A percentile compares a stretch with the other conserved stretches of the same genome.
Conservation (phyloP, 1,140 invertebrate genomes). For the Formica selysi region DNA sequence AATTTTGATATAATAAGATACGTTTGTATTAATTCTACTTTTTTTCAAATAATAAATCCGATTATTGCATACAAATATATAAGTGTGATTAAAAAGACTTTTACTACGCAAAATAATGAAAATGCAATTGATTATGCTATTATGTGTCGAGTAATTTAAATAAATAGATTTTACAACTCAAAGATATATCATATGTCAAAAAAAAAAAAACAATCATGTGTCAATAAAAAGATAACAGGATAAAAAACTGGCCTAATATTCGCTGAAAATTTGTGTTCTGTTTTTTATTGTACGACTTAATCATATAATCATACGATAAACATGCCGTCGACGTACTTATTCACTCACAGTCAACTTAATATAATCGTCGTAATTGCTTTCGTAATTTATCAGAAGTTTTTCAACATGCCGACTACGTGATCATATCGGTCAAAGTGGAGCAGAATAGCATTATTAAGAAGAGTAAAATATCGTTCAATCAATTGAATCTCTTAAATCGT, state of each 20-base stretch:
- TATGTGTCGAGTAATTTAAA: neutral
- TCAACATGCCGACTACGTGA: neutral
- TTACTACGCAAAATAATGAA: neutral
- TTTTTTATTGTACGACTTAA: slow-evolving; percentile 1
- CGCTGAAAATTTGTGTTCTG: neutral
- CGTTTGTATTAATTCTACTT: neutral
- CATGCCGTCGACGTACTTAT: slow-evolving; percentile 13
- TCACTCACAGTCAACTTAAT: slow-evolving; percentile 20
- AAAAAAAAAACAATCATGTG: neutral
- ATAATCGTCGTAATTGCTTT: slow-evolving; percentile 22
- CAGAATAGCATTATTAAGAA: neutral
- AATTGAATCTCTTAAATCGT: neutral
- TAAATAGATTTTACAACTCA: neutral
- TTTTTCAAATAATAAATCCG: slow-evolving; percentile 2
- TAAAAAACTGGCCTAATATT: neutral
- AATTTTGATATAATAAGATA: neutral
- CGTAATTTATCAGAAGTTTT: neutral
- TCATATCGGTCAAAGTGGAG: neutral
- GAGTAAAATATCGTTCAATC: neutral
- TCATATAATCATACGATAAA: slow-evolving; percentile 3
- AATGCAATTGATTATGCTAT: neutral
- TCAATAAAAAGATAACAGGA: neutral
- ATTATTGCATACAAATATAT: neutral
- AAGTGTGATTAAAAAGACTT: neutral
- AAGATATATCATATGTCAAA: neutral